Conservation (phyloP, 2,888 invertebrate species). For the Aradus depressus region DNA sequence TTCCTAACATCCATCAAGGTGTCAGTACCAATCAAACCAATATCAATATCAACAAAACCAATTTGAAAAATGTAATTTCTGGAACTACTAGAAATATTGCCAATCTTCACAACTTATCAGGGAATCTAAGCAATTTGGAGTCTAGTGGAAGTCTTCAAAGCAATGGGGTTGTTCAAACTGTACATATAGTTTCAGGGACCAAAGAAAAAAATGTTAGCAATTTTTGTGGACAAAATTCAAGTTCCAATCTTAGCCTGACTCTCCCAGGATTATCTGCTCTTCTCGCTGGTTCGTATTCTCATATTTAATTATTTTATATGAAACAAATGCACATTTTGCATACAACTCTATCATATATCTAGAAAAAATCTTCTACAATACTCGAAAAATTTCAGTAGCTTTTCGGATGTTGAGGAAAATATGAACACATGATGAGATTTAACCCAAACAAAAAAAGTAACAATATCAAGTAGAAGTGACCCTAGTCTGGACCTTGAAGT, state of each 20-base stretch:
- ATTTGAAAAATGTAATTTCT: slow-evolving; percentile 12
- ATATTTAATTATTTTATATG: background rate
- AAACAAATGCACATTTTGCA: too few species aligned
- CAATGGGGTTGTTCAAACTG: slow-evolving; percentile 8
- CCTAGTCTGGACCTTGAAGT: too few species aligned
- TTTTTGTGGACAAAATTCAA: slow-evolving; percentile 27
- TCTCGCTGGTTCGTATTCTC: slow-evolving; percentile 39
- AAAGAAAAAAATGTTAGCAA: slow-evolving; percentile 8
- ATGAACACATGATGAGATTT: too few species aligned
- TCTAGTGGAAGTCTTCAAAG: slow-evolving; percentile 16
- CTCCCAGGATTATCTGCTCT: slow-evolving; percentile 49
- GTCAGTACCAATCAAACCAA: slow-evolving; percentile 13
- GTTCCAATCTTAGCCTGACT: slow-evolving; percentile 43
- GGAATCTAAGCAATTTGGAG: slow-evolving; percentile 19
- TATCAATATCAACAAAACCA: slow-evolving; percentile 1
- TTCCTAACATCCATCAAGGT: background rate
- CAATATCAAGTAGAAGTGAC: too few species aligned
- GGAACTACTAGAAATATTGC: slow-evolving; percentile 14
- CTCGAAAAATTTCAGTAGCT: too few species aligned
- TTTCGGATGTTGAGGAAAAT: too few species aligned
- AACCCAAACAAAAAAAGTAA: too few species aligned
- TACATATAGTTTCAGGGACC: slow-evolving; percentile 15
- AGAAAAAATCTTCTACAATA: too few species aligned
- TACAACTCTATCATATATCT: too few species aligned
- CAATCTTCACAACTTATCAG: slow-evolving; percentile 21